phyloP scores from a whole-genome alignment of 92 coral and sea anemone species.

The Hydrozoanthus gracilis region DNA sequence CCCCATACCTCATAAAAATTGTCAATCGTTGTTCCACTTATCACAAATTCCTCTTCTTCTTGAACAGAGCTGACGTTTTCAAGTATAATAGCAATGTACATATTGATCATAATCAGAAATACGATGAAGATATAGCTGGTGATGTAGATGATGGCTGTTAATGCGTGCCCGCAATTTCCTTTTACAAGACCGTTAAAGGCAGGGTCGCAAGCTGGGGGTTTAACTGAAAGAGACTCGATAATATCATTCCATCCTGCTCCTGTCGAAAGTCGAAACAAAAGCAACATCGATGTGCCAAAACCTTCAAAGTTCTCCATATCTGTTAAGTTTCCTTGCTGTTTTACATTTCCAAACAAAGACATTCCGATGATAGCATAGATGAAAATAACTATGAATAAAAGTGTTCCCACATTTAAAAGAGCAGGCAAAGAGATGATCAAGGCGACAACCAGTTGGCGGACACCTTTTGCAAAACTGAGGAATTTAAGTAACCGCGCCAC shows the following conservation, averaged over 20 bases:
- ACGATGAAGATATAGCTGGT: constrained; percentile 81
- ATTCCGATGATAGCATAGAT: constrained; percentile 45
- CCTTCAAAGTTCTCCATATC: constrained; percentile 40
- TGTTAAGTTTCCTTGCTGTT: constrained; percentile 34
- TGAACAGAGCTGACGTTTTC: constrained; percentile 94
- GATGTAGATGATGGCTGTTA: constrained; percentile 71
- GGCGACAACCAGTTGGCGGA: constrained; percentile 30
- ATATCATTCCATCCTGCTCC: constrained; percentile 43
- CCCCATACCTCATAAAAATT: constrained; percentile 90
- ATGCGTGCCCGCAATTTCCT: constrained; percentile 85
- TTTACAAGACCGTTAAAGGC: constrained; percentile 46
- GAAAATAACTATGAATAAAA: constrained; percentile 29
- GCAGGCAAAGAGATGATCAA: constrained; percentile 26
- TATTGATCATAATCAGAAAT: constrained; percentile 90
- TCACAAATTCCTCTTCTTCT: constrained; percentile 88
- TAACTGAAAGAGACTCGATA: constrained; percentile 40
- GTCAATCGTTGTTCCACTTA: constrained; percentile 84
- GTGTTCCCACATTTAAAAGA: constrained; percentile 32
- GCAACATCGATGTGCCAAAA: constrained; percentile 34
- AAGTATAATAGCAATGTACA: constrained; percentile 94
- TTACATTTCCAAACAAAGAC: constrained; percentile 31
- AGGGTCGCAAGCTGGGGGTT: constrained; percentile 11
- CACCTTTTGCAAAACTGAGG: constrained; percentile 26
- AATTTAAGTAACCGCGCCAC: constrained; percentile 33
- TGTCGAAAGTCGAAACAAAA: constrained; percentile 37